Conservation (phyloP, 2,888 invertebrate species). For the Cybosia mesomella region DNA sequence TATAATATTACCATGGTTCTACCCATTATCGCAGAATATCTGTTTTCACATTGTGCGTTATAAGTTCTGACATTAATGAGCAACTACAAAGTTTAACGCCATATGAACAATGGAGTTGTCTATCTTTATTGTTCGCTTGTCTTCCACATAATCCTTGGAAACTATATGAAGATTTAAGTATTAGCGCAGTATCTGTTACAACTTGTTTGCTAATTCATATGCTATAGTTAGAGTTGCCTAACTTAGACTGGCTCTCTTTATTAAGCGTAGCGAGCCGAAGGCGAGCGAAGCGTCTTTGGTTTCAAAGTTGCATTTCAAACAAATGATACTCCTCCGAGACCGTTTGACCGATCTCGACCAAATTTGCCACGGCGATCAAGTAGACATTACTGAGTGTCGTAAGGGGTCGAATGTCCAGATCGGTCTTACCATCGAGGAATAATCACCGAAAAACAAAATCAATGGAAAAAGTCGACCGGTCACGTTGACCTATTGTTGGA, state of each 20-base stretch:
- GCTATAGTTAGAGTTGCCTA: not conserved
- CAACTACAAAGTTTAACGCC: constrained; percentile 24
- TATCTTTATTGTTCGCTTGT: constrained; percentile 23
- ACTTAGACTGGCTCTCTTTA: not conserved
- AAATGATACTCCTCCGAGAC: too few relatives aligned
- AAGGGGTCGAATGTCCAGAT: too few relatives aligned
- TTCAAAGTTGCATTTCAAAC: too few relatives aligned
- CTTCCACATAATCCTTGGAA: constrained; percentile 18
- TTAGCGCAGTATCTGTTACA: constrained; percentile 5
- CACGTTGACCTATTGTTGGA: too few relatives aligned
- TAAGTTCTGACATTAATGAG: constrained; percentile 24
- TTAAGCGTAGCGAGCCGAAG: too few relatives aligned
- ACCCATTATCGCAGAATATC: constrained; percentile 18
- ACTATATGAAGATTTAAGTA: constrained; percentile 11
- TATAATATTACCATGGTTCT: constrained; percentile 11
- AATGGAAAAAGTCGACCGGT: too few relatives aligned
- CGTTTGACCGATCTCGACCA: too few relatives aligned
- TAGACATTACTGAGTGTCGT: too few relatives aligned
- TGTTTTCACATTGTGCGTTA: constrained; percentile 22
- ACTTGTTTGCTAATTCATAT: not conserved
- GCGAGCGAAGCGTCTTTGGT: too few relatives aligned
- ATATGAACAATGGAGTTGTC: constrained; percentile 23
- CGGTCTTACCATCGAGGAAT: too few relatives aligned
- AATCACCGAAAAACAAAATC: too few relatives aligned
- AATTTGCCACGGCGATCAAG: too few relatives aligned